A percentile compares a stretch with the other conserved stretches of the same genome.
phyloP scores from a whole-genome alignment of 2,888 invertebrate genomes.

The Netelia inedita region DNA sequence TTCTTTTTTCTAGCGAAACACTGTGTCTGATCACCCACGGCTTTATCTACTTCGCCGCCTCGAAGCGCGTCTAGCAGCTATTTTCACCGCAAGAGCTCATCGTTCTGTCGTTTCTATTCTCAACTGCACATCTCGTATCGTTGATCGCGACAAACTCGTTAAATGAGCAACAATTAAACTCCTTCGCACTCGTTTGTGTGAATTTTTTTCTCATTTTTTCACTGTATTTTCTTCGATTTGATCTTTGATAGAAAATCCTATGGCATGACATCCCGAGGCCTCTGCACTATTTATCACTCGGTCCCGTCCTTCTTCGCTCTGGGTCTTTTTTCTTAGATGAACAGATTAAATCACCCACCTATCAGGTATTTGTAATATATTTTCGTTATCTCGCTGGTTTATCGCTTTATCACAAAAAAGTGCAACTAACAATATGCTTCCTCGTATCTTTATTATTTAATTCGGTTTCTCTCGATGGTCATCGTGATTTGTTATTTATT shows the following conservation, averaged over 20 bases:
- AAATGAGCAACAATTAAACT: slow-evolving; percentile 37
- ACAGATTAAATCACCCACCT: not conserved
- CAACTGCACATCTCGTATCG: slow-evolving; percentile 28
- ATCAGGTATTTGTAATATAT: not conserved
- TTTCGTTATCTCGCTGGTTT: not conserved
- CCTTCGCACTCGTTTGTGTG: not conserved
- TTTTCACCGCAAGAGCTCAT: slow-evolving; percentile 58
- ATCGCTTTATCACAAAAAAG: not conserved
- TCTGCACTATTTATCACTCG: not conserved
- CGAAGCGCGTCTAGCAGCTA: slow-evolving; percentile 37
- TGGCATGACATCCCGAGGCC: not conserved
- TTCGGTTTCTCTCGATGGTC: not conserved
- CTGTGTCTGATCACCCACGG: slow-evolving; percentile 26
- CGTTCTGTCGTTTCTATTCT: slow-evolving; percentile 34
- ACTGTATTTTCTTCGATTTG: not conserved
- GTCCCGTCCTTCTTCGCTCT: not conserved
- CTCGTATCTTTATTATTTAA: not conserved
- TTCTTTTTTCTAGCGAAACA: not conserved
- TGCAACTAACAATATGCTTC: not conserved
- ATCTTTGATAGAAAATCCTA: not conserved
- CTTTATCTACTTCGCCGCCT: slow-evolving; percentile 32
- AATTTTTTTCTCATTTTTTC: slow-evolving; percentile 49
- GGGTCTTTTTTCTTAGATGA: not conserved
- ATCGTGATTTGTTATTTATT: not conserved
- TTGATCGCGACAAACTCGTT: slow-evolving; percentile 45